Evolutionary conservation across 2,888 invertebrate species (phyloP).

Genomic region (Clostera curtula): DNA sequence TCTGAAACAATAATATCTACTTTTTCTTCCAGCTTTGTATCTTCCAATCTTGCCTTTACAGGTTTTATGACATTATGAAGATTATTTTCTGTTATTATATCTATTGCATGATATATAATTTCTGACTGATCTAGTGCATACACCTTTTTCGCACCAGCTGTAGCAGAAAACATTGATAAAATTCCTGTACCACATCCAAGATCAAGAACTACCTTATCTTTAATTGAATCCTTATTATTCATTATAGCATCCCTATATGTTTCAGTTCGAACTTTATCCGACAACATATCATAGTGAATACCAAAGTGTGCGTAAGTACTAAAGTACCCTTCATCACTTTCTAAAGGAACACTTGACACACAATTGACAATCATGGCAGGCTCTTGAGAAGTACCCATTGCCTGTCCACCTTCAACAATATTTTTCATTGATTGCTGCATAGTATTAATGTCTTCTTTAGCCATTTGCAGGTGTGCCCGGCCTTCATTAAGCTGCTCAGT

Average conservation of each 20-base stretch:
- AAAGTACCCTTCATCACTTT: slow-evolving; percentile 86
- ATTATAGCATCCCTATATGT: slow-evolving; percentile 90
- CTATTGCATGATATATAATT: slow-evolving; percentile 95
- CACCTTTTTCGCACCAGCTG: slow-evolving; percentile 92
- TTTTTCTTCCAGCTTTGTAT: slow-evolving; percentile 84
- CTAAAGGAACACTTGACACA: slow-evolving; percentile 67
- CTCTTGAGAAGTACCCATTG: slow-evolving; percentile 23
- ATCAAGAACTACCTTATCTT: slow-evolving; percentile 90
- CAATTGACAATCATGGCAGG: slow-evolving; percentile 38
- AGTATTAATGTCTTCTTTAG: slow-evolving; percentile 74
- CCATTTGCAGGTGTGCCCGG: slow-evolving; percentile 73
- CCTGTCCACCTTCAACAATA: slow-evolving; percentile 58
- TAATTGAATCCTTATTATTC: slow-evolving; percentile 80
- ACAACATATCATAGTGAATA: slow-evolving; percentile 96
- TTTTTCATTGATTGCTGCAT: slow-evolving; percentile 77
- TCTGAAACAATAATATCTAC: slow-evolving; percentile 96
- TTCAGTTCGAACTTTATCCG: slow-evolving; percentile 89
- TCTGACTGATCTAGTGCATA: slow-evolving; percentile 97
- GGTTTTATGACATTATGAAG: slow-evolving; percentile 82
- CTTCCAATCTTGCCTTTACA: slow-evolving; percentile 90
- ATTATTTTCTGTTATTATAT: slow-evolving; percentile 92
- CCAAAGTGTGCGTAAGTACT: slow-evolving; percentile 91
- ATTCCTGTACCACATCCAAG: slow-evolving; percentile 99
- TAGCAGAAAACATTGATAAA: slow-evolving; percentile 97
- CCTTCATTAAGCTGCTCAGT: slow-evolving; percentile 76